phyloP scores from a whole-genome alignment of 2,113 vertebrate genomes.

The Pollachius pollachius region DNA sequence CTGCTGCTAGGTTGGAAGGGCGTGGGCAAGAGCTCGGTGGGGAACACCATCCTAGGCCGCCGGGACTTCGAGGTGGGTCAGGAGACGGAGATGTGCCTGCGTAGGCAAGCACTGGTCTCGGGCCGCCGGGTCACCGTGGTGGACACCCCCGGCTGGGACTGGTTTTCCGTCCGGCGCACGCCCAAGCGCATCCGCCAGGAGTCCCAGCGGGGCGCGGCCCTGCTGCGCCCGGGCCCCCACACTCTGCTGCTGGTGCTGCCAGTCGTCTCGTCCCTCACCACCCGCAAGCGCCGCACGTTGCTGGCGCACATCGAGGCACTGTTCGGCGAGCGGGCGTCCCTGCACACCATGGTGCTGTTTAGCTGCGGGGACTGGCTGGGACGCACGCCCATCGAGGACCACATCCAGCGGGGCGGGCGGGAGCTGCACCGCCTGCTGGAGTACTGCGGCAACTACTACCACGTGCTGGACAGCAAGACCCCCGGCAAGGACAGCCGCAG shows the following conservation, averaged over 20 bases:
- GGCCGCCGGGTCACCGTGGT: constrained; percentile 74
- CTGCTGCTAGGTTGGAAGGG: constrained; percentile 76
- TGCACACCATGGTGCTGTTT: constrained; percentile 76
- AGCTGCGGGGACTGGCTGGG: constrained; percentile 77
- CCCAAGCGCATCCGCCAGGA: constrained; percentile 67
- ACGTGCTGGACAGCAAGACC: constrained; percentile 74
- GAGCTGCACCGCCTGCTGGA: constrained; percentile 72
- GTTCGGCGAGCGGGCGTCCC: constrained; percentile 65
- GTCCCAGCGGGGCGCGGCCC: constrained; percentile 67
- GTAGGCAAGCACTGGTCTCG: constrained; percentile 66
- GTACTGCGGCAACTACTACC: constrained; percentile 75
- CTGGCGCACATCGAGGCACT: constrained; percentile 72
- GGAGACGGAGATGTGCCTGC: constrained; percentile 67
- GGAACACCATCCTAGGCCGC: constrained; percentile 72
- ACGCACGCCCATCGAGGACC: constrained; percentile 73
- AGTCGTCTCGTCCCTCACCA: constrained; percentile 70
- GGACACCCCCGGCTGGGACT: constrained; percentile 77
- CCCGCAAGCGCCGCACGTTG: constrained; percentile 70
- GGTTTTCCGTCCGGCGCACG: constrained; percentile 72
- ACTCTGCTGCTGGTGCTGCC: constrained; percentile 74
- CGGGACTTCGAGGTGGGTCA: constrained; percentile 70
- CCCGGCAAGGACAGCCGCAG: constrained; percentile 62
- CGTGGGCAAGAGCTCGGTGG: constrained; percentile 74
- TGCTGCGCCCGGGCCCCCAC: constrained; percentile 74
- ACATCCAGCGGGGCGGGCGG: constrained; percentile 69